These are phyloP conservation scores for Lutjanus campechanus DNA, from an alignment of 2,797 vertebrate genomes.

Conservation along the genomic window DNA sequence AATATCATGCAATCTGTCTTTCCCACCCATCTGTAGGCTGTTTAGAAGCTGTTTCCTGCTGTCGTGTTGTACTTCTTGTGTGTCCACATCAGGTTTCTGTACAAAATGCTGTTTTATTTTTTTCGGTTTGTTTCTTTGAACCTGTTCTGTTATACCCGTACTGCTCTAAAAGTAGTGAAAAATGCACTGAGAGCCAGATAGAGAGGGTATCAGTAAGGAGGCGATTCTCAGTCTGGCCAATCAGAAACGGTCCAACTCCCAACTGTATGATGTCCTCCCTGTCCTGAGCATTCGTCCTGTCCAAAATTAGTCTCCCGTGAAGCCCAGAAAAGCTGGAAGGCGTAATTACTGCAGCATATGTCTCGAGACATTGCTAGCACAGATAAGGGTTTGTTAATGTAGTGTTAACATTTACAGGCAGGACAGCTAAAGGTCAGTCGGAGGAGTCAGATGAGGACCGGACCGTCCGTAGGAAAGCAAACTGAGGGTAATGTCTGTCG, in stretches of 20 bases:
- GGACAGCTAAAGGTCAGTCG: conserved; percentile 62
- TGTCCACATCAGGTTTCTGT: conserved; percentile 72
- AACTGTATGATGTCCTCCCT: conserved; percentile 59
- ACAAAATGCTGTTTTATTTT: conserved; percentile 43
- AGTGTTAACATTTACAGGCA: conserved; percentile 53
- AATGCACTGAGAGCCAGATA: conserved; percentile 75
- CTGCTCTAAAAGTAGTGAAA: conserved; percentile 68
- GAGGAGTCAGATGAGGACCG: conserved; percentile 48
- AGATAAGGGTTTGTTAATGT: conserved; percentile 41
- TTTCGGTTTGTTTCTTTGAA: conserved; percentile 25
- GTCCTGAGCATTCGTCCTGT: conserved; percentile 57
- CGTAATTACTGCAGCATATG: conserved; percentile 36
- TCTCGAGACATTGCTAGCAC: conserved; percentile 36
- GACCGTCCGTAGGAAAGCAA: conserved; percentile 31
- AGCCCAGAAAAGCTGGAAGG: conserved; percentile 45
- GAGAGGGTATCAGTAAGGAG: conserved; percentile 31
- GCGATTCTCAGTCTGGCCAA: conserved; percentile 61
- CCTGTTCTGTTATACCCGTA: conserved; percentile 53
- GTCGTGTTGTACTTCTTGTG: conserved; percentile 62
- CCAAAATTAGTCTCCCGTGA: conserved; percentile 43
- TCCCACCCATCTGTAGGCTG: conserved; percentile 52
- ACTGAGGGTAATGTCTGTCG: conserved; percentile 57
- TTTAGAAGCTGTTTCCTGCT: conserved; percentile 64
- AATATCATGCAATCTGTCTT: conserved; percentile 74
- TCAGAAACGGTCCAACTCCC: conserved; percentile 48